Evolutionary conservation across 2,113 vertebrate species (phyloP).

Genomic region (Stictonetta naevosa): DNA sequence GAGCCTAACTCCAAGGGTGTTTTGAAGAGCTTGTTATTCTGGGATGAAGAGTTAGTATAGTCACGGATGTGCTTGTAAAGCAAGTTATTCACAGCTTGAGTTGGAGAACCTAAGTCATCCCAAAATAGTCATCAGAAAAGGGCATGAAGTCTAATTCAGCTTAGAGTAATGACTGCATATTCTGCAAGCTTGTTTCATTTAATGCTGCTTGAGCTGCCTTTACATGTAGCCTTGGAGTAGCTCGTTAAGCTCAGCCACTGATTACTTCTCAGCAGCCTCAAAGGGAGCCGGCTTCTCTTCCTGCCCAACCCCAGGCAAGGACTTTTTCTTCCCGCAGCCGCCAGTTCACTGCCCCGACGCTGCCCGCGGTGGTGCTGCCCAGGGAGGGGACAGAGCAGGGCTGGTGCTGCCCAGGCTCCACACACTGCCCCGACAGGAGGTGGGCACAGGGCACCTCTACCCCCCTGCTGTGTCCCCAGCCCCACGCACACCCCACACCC

Average conservation of each 20-base stretch:
- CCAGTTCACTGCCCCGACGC: fast-evolving
- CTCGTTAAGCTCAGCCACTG: not conserved
- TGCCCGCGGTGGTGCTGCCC: not conserved
- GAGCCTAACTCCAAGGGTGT: not conserved
- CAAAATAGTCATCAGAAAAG: not conserved
- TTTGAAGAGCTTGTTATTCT: not conserved
- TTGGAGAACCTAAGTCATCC: not conserved
- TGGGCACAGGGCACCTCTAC: not conserved
- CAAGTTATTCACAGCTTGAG: not conserved
- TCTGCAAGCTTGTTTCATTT: not conserved
- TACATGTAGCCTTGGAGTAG: not conserved
- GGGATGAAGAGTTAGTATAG: not conserved
- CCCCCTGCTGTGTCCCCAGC: not conserved
- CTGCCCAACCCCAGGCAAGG: not conserved
- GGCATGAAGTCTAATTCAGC: not conserved
- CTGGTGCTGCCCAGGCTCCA: not conserved
- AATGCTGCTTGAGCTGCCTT: not conserved
- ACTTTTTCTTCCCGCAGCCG: not conserved
- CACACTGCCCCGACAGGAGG: not conserved
- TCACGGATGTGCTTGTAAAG: not conserved
- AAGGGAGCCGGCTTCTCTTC: not conserved
- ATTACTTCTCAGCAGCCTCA: not conserved
- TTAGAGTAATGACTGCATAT: not conserved
- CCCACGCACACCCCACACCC: fast-evolving
- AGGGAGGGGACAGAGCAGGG: not conserved